Base-by-base conservation (phyloP, 2,797 vertebrate genomes). In the Champsocephalus esox region DNA sequence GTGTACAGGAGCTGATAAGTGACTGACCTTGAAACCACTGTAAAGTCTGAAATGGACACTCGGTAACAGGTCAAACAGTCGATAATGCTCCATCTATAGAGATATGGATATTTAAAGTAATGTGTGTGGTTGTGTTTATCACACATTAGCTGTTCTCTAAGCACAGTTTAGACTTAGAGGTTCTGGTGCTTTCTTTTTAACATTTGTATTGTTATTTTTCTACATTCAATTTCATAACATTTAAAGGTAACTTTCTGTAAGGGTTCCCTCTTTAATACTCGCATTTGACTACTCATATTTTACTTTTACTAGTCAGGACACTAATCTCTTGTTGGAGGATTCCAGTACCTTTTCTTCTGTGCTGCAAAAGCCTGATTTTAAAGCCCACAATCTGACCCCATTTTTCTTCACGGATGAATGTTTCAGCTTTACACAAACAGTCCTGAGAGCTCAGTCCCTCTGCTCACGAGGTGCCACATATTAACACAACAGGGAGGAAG, bases 391-490 rank as follows among this genome's bases (percentile, higher is more conserved):
- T 2, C 28, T 68, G 87, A 82, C 67, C 73, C 34, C 0, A 5
- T 82, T 75, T 58, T 57, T 61, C 72, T 66, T 68, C 16, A 48
- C 9, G 9, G 63, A 16, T 73, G 21, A 85, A 56, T 54, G 79
- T 81, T 77, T 70, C 38, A 49, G 58, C 67, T 66, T 70, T 44
- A 60, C 70, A 79, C 73, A 86, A 82, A 85, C 84, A 66, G 69
- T 59, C 73, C 57, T 7, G 38, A 75, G 80, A 83, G 65, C 62
- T 72, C 10, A n/a, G n/a, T 65, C 78, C 61, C 67, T 41, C 50
- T 52, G 65, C 28, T 76, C 68, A 50, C 69, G 62, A 21, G 6
- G 38, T 43, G 60, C n/a, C 64, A 19, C 71, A 78, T 58, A 58
- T 69, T 52, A 78, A 50, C 79, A 60, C 79, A 76, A 79, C 19